A percentile compares a stretch with the other conserved stretches of the same genome.
phyloP scores from a whole-genome alignment of 2,797 vertebrate species.

The Lagocephalus sceleratus region DNA sequence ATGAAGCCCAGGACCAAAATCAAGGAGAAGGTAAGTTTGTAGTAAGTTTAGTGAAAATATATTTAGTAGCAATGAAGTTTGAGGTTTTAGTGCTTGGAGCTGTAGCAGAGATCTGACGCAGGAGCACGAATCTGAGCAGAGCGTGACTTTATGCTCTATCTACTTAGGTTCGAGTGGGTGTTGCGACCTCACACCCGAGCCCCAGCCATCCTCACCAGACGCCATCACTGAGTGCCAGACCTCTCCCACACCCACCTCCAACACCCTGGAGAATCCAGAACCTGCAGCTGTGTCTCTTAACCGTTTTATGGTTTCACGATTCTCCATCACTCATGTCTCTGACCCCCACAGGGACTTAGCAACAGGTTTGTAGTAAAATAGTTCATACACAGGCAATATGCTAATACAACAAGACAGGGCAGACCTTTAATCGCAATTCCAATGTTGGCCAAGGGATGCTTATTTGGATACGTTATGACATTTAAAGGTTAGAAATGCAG shows the following conservation, averaged over 20 bases:
- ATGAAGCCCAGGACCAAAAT: conserved; percentile 53
- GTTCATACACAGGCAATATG: neutral
- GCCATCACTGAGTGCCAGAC: conserved; percentile 32
- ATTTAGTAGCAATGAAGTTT: too few species aligned
- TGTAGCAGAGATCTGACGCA: too few species aligned
- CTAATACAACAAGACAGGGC: neutral
- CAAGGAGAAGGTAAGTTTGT: conserved; percentile 75
- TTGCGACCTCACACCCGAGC: conserved; percentile 18
- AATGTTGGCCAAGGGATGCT: neutral
- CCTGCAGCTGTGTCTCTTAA: conserved; percentile 74
- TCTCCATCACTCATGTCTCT: conserved; percentile 94
- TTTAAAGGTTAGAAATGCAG: too few species aligned
- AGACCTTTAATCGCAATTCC: neutral
- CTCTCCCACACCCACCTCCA: conserved; percentile 37
- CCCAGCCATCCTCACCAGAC: conserved; percentile 58
- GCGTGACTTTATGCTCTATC: too few species aligned
- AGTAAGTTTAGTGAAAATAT: too few species aligned
- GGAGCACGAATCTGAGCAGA: too few species aligned
- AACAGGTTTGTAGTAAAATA: conserved; percentile 74
- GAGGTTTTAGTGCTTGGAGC: too few species aligned
- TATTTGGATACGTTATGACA: too few species aligned
- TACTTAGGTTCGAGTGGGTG: too few species aligned
- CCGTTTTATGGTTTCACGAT: conserved; percentile 91
- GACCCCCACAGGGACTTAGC: conserved; percentile 78
- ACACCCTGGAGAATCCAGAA: conserved; percentile 68